phyloP scores from a whole-genome alignment of 64 coral and sea anemone genomes.

The Catalaphyllia jardinei region DNA sequence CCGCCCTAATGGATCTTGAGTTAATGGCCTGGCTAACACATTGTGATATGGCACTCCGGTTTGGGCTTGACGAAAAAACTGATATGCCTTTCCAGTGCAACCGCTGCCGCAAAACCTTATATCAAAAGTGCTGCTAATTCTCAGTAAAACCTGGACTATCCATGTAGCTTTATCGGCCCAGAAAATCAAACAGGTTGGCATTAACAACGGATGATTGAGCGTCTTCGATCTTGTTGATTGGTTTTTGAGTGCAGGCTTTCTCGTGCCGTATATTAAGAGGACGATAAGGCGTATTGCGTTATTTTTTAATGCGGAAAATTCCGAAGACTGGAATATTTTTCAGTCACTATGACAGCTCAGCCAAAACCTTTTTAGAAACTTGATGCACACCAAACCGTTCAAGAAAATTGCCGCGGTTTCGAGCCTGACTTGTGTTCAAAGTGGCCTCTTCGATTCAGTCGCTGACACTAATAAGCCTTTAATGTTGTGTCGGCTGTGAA shows the following conservation, averaged over 20 bases:
- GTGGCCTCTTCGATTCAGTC: neutral
- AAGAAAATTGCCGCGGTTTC: neutral
- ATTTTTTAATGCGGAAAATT: neutral
- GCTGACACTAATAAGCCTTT: neutral
- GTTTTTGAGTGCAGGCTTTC: neutral
- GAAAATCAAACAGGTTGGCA: slow-evolving; percentile 19
- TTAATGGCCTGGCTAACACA: slow-evolving; percentile 23
- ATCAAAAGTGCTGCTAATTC: slow-evolving; percentile 22
- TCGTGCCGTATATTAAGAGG: neutral
- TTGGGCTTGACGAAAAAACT: neutral
- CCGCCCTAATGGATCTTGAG: slow-evolving; percentile 43
- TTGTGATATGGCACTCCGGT: slow-evolving; percentile 16
- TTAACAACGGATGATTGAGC: neutral
- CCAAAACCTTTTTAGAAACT: neutral
- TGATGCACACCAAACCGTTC: neutral
- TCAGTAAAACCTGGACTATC: neutral
- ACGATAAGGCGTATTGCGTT: neutral
- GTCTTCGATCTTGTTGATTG: slow-evolving; percentile 27
- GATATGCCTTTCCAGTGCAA: neutral
- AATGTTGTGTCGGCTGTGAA: neutral
- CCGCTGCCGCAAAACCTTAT: slow-evolving; percentile 33
- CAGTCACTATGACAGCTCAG: neutral
- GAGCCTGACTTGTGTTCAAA: neutral
- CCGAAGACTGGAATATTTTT: slow-evolving; percentile 6
- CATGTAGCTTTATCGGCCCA: neutral